Conservation (phyloP, 1,140 invertebrate species). For the Muscidifurax raptorellus region DNA sequence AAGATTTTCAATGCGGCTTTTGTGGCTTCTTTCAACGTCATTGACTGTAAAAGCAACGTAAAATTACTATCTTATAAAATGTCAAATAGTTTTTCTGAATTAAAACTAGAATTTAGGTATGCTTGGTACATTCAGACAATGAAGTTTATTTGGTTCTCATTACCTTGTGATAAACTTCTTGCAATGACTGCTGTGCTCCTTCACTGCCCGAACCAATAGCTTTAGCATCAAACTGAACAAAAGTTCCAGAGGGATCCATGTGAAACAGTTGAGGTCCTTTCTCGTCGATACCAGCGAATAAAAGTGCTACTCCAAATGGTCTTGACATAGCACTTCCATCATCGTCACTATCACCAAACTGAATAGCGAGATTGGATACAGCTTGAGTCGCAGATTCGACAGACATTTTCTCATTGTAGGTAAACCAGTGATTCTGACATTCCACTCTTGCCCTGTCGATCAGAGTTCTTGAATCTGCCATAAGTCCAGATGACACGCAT, state of each 20-base stretch:
- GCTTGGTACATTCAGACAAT: background rate
- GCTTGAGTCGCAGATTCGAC: constrained; percentile 98
- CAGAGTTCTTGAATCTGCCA: constrained; percentile 97
- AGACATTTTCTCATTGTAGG: constrained; percentile 96
- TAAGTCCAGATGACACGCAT: constrained; percentile 97
- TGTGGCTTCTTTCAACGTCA: constrained; percentile 97
- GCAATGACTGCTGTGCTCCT: constrained; percentile 97
- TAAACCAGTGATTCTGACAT: constrained; percentile 98
- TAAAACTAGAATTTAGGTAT: constrained; percentile 26
- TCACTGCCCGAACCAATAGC: constrained; percentile 99
- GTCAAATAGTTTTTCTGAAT: background rate
- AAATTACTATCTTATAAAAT: constrained; percentile 7
- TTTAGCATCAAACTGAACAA: constrained; percentile 98
- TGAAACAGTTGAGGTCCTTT: constrained; percentile 94
- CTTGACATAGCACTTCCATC: constrained; percentile 99
- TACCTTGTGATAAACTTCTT: constrained; percentile 91
- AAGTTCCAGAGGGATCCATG: constrained; percentile 99
- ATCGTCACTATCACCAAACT: constrained; percentile 97
- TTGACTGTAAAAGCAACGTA: constrained; percentile 82
- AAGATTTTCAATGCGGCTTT: constrained; percentile 94
- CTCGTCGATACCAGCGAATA: constrained; percentile 91
- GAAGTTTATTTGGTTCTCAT: background rate
- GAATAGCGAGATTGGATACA: constrained; percentile 98
- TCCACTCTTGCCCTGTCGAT: constrained; percentile 97
- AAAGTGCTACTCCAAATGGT: constrained; percentile 98